These are phyloP conservation scores for Platorchestia sp. DNA, from an alignment of 1,140 invertebrate genomes.

Conservation along the genomic window DNA sequence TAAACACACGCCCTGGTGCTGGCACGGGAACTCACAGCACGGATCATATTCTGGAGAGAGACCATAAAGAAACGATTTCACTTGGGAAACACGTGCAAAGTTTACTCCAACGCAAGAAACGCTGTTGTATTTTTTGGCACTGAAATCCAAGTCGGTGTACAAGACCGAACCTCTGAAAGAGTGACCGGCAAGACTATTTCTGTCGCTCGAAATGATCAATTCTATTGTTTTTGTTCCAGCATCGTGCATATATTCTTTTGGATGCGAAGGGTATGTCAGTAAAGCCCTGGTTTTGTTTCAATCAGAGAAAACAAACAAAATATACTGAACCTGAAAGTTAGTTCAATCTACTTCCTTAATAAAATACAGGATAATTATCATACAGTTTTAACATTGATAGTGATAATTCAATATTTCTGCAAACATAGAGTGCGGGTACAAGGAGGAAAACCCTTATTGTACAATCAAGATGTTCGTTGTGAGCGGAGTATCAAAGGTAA, in stretches of 20 bases:
- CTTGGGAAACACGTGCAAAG: background rate
- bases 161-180: background rate
- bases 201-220: background rate
- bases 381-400: too few relatives aligned
- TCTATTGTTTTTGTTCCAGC: background rate
- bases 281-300: too few relatives aligned
- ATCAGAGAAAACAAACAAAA: too few relatives aligned
- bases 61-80: background rate
- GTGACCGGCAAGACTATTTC: background rate
- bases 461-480: too few relatives aligned
- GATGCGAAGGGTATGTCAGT: background rate
- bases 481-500: too few relatives aligned
- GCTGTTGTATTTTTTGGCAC: background rate
- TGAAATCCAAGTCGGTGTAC: background rate
- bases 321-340: too few relatives aligned
- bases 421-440: too few relatives aligned
- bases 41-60: slow-evolving; percentile 66
- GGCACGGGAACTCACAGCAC: slow-evolving; percentile 71
- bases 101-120: background rate
- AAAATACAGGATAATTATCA: too few relatives aligned
- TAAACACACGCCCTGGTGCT: slow-evolving; percentile 70
- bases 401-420: too few relatives aligned
- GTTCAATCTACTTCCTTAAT: too few relatives aligned
- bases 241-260: background rate
- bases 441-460: too few relatives aligned